These are phyloP conservation scores for Stratiomys singularior DNA, from an alignment of 2,888 invertebrate genomes.

Conservation along the genomic window DNA sequence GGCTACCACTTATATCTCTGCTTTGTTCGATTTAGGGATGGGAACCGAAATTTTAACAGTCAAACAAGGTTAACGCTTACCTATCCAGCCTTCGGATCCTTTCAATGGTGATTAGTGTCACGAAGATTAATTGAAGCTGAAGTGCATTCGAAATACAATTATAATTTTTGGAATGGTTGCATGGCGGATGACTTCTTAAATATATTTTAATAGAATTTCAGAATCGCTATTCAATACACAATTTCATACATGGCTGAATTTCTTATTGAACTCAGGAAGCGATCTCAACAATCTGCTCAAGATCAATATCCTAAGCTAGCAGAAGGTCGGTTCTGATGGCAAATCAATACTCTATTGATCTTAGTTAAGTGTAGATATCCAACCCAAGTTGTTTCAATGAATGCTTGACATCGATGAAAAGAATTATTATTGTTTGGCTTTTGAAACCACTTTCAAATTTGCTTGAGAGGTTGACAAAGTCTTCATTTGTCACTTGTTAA, in stretches of 20 bases:
- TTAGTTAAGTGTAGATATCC: not conserved
- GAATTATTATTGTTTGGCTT: not conserved
- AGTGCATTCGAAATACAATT: constrained; percentile 13
- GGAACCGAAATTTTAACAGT: not conserved
- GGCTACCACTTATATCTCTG: constrained; percentile 21
- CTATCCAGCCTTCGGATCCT: constrained; percentile 10
- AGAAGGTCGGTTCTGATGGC: not conserved
- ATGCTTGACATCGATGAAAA: constrained; percentile 22
- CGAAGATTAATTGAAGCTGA: constrained; percentile 19
- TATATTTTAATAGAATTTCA: constrained; percentile 49
- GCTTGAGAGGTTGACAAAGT: constrained; percentile 19
- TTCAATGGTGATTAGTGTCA: constrained; percentile 36
- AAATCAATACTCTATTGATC: constrained; percentile 10
- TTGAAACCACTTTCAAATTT: too few relatives aligned
- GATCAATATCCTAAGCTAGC: constrained; percentile 9
- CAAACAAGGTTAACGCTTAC: not conserved
- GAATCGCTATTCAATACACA: constrained; percentile 47
- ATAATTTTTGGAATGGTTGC: not conserved
- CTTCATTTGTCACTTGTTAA: constrained; percentile 49
- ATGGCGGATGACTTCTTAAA: constrained; percentile 50
- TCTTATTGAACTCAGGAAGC: not conserved
- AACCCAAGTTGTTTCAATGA: constrained; percentile 42
- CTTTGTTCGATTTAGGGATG: not conserved
- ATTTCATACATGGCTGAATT: constrained; percentile 47
- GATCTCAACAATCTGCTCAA: not conserved